phyloP scores from a whole-genome alignment of 2,797 vertebrate genomes.

The Fistularia commersonii region DNA sequence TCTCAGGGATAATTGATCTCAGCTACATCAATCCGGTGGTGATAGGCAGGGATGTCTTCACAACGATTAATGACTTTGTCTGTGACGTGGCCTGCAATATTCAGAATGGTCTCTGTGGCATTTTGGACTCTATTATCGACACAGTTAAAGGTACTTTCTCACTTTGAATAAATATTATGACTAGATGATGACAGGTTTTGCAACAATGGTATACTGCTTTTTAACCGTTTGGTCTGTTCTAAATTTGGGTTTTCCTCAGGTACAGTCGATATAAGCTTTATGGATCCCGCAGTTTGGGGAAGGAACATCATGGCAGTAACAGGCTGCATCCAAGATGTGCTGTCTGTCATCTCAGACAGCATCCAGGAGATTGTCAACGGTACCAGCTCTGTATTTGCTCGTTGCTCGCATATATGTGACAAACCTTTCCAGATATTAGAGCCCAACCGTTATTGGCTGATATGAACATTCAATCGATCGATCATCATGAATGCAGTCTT shows the following conservation, averaged over 20 bases:
- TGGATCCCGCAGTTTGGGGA: constrained; percentile 56
- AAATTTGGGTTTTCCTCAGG: constrained; percentile 32
- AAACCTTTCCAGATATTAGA: not conserved
- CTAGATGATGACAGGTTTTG: no score
- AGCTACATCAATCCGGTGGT: constrained; percentile 62
- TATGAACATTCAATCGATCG: no score
- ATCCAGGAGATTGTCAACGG: constrained; percentile 53
- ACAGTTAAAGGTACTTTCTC: constrained; percentile 52
- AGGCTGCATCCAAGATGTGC: constrained; percentile 27
- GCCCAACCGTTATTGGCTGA: no score
- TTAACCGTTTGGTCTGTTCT: no score
- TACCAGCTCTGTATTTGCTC: constrained; percentile 7
- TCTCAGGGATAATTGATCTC: constrained; percentile 52
- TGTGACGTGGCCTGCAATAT: constrained; percentile 41
- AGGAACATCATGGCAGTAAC: constrained; percentile 43
- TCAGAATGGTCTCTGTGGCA: constrained; percentile 41
- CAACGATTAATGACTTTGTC: constrained; percentile 39
- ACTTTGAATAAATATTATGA: not conserved
- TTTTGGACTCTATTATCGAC: constrained; percentile 53
- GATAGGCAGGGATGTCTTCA: constrained; percentile 51
- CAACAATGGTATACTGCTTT: no score
- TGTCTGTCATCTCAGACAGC: constrained; percentile 42
- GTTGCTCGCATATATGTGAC: not conserved
- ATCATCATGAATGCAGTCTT: no score
- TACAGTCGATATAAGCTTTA: constrained; percentile 46